Conservation (phyloP, 2,113 vertebrate genomes). For the Aptenodytes patagonicus region DNA sequence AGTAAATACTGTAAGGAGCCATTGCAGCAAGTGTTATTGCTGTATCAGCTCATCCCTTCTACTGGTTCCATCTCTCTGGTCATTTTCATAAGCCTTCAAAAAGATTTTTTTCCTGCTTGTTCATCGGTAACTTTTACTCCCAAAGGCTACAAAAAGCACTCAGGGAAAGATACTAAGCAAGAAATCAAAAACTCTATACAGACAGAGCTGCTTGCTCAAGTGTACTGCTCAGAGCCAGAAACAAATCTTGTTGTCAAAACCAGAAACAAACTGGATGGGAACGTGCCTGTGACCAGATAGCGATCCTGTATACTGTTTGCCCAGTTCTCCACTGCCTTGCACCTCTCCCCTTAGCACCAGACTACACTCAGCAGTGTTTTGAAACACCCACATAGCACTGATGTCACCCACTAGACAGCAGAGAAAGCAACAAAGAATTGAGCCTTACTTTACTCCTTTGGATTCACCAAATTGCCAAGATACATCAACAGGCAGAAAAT, state of each 20-base stretch:
- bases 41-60: not conserved
- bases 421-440: not conserved
- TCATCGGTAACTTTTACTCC: not conserved
- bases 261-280: not conserved
- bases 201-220: not conserved
- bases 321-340: not conserved
- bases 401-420: not conserved
- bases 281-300: not conserved
- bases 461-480: not conserved
- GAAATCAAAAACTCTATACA: not conserved
- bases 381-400: not conserved
- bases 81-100: not conserved
- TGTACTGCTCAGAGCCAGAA: not conserved
- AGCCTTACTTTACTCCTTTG: not conserved
- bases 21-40: not conserved
- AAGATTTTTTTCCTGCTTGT: not conserved
- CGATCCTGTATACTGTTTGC: fast-evolving
- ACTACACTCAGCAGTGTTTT: not conserved
- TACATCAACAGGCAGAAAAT: not conserved
- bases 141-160: not conserved
- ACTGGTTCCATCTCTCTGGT: not conserved
- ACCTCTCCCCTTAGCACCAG: not conserved
- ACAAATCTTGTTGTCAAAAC: not conserved
- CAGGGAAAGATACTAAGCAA: not conserved
- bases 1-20: not conserved